A percentile compares a stretch with the other conserved stretches of the same genome.
Evolutionary conservation across 2,797 vertebrate species (phyloP).

Genomic region (Lutjanus campechanus): DNA sequence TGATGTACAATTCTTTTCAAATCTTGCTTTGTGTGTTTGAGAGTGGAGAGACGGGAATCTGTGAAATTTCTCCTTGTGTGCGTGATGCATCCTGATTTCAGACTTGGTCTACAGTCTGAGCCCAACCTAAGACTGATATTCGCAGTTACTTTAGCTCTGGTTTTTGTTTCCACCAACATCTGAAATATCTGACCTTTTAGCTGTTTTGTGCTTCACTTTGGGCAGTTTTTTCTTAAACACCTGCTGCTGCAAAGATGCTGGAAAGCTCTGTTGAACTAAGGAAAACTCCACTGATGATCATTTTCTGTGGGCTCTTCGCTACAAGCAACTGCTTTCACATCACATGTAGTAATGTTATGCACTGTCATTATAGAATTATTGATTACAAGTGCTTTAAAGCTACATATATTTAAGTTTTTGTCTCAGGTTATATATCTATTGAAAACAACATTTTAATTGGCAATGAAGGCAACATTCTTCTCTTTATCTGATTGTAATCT

Average conservation of each 20-base stretch:
- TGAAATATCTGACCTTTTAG: background rate
- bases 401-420: conserved; percentile 8
- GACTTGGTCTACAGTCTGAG: too few relatives aligned
- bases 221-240: background rate
- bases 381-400: background rate
- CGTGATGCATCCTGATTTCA: too few relatives aligned
- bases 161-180: conserved; percentile 13
- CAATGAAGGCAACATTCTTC: background rate
- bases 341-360: background rate
- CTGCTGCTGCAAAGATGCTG: background rate
- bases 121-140: background rate
- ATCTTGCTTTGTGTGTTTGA: too few relatives aligned
- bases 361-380: conserved; percentile 1
- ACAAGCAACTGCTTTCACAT: background rate
- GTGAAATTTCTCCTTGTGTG: too few relatives aligned
- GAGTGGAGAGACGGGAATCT: too few relatives aligned
- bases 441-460: conserved; percentile 10
- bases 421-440: conserved; percentile 27
- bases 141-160: background rate
- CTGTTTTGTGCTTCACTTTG: background rate
- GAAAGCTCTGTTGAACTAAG: background rate
- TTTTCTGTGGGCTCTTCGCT: background rate
- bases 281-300: background rate
- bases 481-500: conserved; percentile 41
- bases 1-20: too few relatives aligned